A percentile compares a stretch with the other conserved stretches of the same genome.
phyloP scores from a whole-genome alignment of 2,113 vertebrate genomes.

The Helogale parvula region DNA sequence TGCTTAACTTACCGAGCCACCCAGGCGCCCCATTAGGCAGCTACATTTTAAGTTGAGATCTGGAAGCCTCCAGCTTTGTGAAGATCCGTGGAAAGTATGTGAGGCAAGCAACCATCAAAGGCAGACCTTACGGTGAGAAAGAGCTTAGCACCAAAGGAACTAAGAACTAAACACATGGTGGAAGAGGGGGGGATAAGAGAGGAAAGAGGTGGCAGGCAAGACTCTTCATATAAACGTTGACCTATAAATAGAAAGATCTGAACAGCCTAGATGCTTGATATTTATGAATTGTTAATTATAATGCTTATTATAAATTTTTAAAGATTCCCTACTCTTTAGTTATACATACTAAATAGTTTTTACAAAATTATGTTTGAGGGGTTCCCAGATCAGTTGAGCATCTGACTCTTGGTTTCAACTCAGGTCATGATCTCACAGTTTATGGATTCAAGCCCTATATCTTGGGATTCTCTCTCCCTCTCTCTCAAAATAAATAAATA shows the following conservation, averaged over 20 bases:
- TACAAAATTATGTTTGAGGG: neutral
- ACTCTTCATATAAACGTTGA: neutral
- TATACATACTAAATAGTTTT: neutral
- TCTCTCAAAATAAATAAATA: no score
- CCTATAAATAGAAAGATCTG: neutral
- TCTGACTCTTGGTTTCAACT: no score
- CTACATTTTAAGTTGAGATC: neutral
- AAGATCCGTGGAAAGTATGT: neutral
- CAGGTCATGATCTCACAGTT: no score
- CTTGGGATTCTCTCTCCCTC: no score
- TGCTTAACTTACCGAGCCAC: no score
- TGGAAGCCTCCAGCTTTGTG: neutral
- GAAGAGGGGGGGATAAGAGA: neutral
- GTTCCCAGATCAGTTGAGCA: no score
- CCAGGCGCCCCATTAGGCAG: neutral
- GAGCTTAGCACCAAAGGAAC: neutral
- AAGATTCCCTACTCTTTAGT: neutral
- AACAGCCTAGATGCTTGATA: neutral
- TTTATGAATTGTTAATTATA: neutral
- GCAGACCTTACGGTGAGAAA: neutral
- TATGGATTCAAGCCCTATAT: no score
- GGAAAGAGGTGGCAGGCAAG: neutral
- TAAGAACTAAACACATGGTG: neutral
- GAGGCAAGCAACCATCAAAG: neutral
- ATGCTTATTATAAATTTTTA: neutral